Evolutionary conservation across 2,888 invertebrate genomes (phyloP).

Genomic region (Cryptophagus acutangulus): DNA sequence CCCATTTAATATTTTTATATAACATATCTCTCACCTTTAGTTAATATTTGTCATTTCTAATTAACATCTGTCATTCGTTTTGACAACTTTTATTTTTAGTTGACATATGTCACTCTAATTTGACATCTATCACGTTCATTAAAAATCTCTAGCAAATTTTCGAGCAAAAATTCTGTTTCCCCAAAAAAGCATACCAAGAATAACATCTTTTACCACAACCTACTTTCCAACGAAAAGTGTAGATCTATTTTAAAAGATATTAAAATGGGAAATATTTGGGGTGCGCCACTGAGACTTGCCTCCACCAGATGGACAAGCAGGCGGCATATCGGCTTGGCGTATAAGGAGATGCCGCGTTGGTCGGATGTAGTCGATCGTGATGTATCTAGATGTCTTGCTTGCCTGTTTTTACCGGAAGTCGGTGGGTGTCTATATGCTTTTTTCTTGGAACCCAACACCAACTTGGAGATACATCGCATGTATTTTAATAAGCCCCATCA

Average conservation of each 20-base stretch:
- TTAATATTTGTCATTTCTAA: too few relatives aligned
- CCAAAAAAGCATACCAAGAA: too few relatives aligned
- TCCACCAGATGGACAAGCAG: constrained; percentile 5
- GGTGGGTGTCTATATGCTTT: constrained; percentile 30
- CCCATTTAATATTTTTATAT: too few relatives aligned
- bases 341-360: constrained; percentile 1
- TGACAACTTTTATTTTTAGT: too few relatives aligned
- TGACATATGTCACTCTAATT: too few relatives aligned
- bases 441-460: constrained; percentile 5
- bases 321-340: constrained; percentile 2
- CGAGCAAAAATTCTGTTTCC: too few relatives aligned
- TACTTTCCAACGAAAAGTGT: neutral
- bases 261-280: too few relatives aligned
- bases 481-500: constrained; percentile 7
- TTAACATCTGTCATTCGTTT: too few relatives aligned
- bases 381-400: constrained; percentile 8
- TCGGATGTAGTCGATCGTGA: constrained; percentile 9
- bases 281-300: constrained; percentile 5
- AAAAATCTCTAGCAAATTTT: too few relatives aligned
- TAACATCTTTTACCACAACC: neutral
- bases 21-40: too few relatives aligned
- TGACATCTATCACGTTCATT: too few relatives aligned
- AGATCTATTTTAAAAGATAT: neutral
- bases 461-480: constrained; percentile 4
- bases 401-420: constrained; percentile 29